phyloP scores from a whole-genome alignment of 2,113 vertebrate species.

The Brachyhypopomus occidentalis region DNA sequence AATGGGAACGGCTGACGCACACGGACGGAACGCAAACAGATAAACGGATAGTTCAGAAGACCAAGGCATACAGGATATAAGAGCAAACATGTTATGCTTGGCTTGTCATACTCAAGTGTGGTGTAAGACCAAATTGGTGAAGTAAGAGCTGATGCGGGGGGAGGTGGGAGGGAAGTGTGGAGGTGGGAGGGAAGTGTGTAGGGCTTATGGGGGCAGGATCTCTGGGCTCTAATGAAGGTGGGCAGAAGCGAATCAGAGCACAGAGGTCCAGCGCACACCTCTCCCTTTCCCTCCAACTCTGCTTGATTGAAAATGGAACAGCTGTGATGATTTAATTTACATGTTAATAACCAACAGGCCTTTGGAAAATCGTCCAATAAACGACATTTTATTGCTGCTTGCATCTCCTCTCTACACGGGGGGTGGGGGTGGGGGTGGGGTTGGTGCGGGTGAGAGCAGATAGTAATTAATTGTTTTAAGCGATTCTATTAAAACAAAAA shows the following conservation, averaged over 20 bases:
- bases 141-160: slow-evolving; percentile 40
- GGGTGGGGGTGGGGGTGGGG: slow-evolving; percentile 49
- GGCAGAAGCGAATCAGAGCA: slow-evolving; percentile 35
- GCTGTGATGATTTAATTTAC: slow-evolving; percentile 99
- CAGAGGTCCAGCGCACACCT: slow-evolving; percentile 25
- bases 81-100: too few relatives aligned
- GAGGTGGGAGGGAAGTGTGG: not conserved
- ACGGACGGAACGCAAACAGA: too few relatives aligned
- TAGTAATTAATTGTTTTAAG: slow-evolving; percentile 99
- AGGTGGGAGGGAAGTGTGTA: too few relatives aligned
- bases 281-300: slow-evolving; percentile 25
- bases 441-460: slow-evolving; percentile 70
- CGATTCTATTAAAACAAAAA: slow-evolving; percentile 98
- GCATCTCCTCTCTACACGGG: slow-evolving; percentile 90
- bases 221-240: slow-evolving; percentile 30
- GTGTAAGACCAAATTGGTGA: slow-evolving; percentile 18
- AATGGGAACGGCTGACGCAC: not conserved
- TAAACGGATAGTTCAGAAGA: too few relatives aligned
- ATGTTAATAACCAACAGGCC: slow-evolving; percentile 99
- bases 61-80: too few relatives aligned
- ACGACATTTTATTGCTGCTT: slow-evolving; percentile 95
- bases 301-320: slow-evolving; percentile 98
- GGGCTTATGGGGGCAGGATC: not conserved
- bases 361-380: slow-evolving; percentile 97
- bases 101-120: too few relatives aligned